These are phyloP conservation scores for Alviniconcha marisindica DNA, from an alignment of 1,140 invertebrate genomes.

Conservation along the genomic window DNA sequence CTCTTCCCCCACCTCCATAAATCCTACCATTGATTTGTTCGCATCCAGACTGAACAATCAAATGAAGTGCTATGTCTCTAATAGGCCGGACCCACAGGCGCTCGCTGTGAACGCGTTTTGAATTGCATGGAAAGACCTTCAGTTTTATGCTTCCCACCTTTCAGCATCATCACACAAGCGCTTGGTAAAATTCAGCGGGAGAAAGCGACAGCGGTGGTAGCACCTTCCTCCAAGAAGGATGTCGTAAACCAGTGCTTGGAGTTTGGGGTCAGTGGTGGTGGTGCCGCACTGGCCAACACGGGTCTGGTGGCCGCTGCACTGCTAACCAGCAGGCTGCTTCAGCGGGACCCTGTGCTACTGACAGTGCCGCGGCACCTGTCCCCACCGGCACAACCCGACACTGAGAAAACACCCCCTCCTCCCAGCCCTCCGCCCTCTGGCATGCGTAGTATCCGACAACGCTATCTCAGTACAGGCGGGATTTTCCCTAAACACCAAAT, in stretches of 20 bases:
- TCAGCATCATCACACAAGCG: conserved; percentile 39
- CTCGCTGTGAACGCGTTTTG: conserved; percentile 52
- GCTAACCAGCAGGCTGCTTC: conserved; percentile 30
- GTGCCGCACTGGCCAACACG: conserved; percentile 47
- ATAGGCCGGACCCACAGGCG: conserved; percentile 51
- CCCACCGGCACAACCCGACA: not conserved
- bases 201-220: not conserved
- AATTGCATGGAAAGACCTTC: conserved; percentile 32
- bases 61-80: conserved; percentile 46
- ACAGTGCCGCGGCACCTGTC: not conserved
- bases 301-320: conserved; percentile 36
- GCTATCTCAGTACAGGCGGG: too few relatives aligned
- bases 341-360: conserved; percentile 29
- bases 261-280: too few relatives aligned
- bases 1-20: too few relatives aligned
- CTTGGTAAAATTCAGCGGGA: conserved; percentile 38
- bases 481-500: too few relatives aligned
- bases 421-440: conserved; percentile 39
- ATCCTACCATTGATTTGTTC: conserved; percentile 52
- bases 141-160: conserved; percentile 49
- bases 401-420: conserved; percentile 38
- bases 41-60: conserved; percentile 50
- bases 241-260: too few relatives aligned
- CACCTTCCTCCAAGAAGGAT: too few relatives aligned
- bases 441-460: conserved; percentile 43